Evolutionary conservation across 2,888 invertebrate genomes (phyloP), one percentile per base, ranked within the genome.

Genomic region (Chrysolina haemoptera): DNA sequence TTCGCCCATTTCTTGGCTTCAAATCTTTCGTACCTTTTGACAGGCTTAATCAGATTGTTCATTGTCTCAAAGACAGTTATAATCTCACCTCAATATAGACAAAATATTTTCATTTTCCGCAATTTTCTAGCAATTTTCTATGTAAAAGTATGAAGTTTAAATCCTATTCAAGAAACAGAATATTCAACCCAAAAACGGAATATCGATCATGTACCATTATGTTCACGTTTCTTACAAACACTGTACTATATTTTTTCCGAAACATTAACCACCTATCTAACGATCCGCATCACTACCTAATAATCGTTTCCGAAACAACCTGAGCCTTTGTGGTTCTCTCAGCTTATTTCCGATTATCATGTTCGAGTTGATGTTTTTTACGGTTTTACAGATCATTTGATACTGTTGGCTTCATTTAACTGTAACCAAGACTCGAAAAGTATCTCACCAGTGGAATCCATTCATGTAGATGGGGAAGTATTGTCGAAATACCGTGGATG

Each of bases 331-430:
- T 35, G 59, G 59, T 59, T 27, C 53, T 20, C 20, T 53, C 11
- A 53, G 22, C 53, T 53, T 20, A 53, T 12, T 53, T 53, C 53
- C 53, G 16, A 53, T 22, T 16, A 53, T 53, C 16, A 53, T 53
- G 53, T 53, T 53, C 53, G 12, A 27, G 35, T 27, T 27, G 59
- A 59, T 59, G 20, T 18, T 59, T 59, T 59, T 59, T 59, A 59
- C 59, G 59, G 59, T 59, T 59, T 59, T 10, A 53, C 59, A 59
- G 27, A 59, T 59, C 59, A 59, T 35, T 59, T n/a, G 59, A 59
- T n/a, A 10, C 8, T 55, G 14, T 6, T 12, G 11, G 59, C 59
- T n/a, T 35, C 59, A 59, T 59, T 59, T 9, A 59, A 27, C 35
- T 8, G n/a, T 22, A 16, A 12, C 12, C 5, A 50, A 50, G n/a